Evolutionary conservation across 2,113 vertebrate species (phyloP), one percentile per base, ranked within the genome.

Genomic region (Peromyscus leucopus): DNA sequence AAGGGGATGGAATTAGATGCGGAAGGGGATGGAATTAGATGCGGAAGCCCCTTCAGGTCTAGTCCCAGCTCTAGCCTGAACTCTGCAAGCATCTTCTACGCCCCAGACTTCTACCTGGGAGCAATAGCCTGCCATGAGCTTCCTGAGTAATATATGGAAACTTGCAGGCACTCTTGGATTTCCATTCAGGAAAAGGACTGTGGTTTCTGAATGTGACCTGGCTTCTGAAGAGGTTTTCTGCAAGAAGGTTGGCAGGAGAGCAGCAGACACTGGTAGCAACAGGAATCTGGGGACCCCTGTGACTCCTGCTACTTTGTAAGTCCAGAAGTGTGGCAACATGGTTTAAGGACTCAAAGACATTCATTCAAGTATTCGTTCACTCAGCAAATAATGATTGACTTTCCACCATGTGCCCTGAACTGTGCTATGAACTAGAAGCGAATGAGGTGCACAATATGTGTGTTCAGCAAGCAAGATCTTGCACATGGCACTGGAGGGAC

Each of bases 401-500:
- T 72, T 85, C 39, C 2, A n/a, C 31, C n/a, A 22, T 17, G 48
- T 55, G 11, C 17, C n/a, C 36, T 17, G 36, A 89, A 12, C 42
- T 26, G 17, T 71, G 1, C 22, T 63, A 28, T n/a, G 33, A 93
- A 11, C 33, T 59, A 15, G n/a, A 42, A 46, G 31, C 28, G 55
- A 57, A 72, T 69, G 46, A 4, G 48, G 4, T 42, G 22, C 7
- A 8, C 2, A 19, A 65, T 82, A 12, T 48, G 2, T 39, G 10
- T 16, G 19, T 69, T 69, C 33, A 42, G 48, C n/a, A 75, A 88
- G 51, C 2, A 19, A 36, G 39, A 2, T 5, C 26, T 4, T 16
- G 48, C 7, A 61, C 3, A 0, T 11, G 19, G 9, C 26, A 1
- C 26, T 48, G 57, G 17, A 51, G 31, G 7, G 28, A 19, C 9